Conservation (phyloP, 2,888 invertebrate genomes). For the Rhimphoctona megacephalus region DNA sequence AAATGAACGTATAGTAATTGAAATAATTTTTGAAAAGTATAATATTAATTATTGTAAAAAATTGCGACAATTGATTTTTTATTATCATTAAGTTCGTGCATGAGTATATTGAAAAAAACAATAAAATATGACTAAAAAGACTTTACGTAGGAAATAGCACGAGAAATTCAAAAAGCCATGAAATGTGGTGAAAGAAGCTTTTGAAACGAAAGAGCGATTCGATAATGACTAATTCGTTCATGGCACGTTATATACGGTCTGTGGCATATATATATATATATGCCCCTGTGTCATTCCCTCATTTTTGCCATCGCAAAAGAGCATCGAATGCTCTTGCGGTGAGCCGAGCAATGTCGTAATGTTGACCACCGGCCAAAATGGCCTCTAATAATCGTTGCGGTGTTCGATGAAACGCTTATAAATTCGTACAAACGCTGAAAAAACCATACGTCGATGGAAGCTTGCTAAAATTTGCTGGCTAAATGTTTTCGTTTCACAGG, state of each 20-base stretch:
- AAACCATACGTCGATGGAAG: background rate
- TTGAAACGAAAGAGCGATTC: conserved; percentile 27
- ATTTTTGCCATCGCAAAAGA: conserved; percentile 40
- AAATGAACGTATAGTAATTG: background rate
- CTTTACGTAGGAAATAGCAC: background rate
- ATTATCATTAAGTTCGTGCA: no score
- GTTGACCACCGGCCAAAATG: conserved; percentile 39
- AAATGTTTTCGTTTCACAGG: conserved; percentile 9
- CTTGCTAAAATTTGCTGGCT: background rate
- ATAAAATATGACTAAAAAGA: background rate
- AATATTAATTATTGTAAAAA: background rate
- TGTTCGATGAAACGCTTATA: conserved; percentile 49
- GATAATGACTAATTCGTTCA: conserved; percentile 59
- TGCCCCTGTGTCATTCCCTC: background rate
- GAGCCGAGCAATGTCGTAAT: conserved; percentile 24
- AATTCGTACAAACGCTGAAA: conserved; percentile 34
- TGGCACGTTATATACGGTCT: no score
- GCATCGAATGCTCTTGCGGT: conserved; percentile 21
- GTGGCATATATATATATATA: background rate
- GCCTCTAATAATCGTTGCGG: conserved; percentile 40
- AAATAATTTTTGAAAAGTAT: background rate
- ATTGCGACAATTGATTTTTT: no score
- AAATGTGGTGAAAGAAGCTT: conserved; percentile 2
- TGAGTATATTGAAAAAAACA: no score
- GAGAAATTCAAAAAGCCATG: background rate